phyloP scores from a whole-genome alignment of 1,140 invertebrate genomes.

The Cotesia chilonis region DNA sequence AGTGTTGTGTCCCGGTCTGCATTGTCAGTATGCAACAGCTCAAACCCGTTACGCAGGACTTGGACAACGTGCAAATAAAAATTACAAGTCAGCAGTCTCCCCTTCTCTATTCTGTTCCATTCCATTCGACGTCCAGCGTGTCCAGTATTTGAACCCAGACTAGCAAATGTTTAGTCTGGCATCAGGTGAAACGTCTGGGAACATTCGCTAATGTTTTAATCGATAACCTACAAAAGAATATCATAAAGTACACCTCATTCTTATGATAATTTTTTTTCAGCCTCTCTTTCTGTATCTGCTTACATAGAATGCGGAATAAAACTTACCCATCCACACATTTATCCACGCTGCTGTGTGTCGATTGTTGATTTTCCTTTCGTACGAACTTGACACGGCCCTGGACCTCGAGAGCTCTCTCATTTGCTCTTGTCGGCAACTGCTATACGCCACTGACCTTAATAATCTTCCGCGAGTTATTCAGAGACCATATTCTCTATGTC shows the following conservation, averaged over 20 bases:
- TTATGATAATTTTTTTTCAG: background rate
- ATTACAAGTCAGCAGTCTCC: constrained; percentile 35
- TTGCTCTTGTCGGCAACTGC: constrained; percentile 39
- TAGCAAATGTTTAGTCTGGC: constrained; percentile 11
- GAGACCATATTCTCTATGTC: constrained; percentile 1
- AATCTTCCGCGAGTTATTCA: background rate
- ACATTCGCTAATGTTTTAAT: background rate
- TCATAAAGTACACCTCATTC: background rate
- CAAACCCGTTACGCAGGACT: constrained; percentile 32
- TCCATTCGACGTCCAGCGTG: background rate
- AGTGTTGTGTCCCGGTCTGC: background rate
- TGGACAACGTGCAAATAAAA: constrained; percentile 45
- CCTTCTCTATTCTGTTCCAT: constrained; percentile 1
- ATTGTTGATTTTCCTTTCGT: constrained; percentile 19
- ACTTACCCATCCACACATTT: too few relatives aligned
- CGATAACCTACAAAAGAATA: background rate
- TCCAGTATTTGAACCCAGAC: background rate
- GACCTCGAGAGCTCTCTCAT: background rate
- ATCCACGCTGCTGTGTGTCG: too few relatives aligned
- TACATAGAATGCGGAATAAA: too few relatives aligned
- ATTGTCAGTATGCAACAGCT: constrained; percentile 3
- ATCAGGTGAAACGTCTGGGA: constrained; percentile 18
- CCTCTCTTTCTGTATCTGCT: too few relatives aligned
- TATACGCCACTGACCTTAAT: constrained; percentile 19
- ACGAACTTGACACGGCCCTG: constrained; percentile 23